These are phyloP conservation scores for Botia kubotai DNA, from an alignment of 2,797 vertebrate genomes.

Conservation along the genomic window DNA sequence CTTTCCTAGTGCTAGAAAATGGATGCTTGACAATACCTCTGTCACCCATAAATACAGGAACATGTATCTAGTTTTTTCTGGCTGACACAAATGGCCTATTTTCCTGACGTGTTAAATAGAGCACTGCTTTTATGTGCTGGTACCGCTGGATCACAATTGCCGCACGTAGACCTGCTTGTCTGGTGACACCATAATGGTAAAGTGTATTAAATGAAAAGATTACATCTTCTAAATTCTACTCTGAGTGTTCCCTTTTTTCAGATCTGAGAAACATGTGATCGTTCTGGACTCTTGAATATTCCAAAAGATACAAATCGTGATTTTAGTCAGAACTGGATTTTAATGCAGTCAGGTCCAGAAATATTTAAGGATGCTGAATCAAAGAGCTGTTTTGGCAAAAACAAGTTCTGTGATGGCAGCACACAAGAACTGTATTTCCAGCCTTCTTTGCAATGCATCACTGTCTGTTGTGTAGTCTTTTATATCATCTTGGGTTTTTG, in stretches of 20 bases:
- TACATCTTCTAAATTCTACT: background rate
- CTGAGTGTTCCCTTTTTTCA: background rate
- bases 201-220: constrained; percentile 4
- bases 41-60: constrained; percentile 1
- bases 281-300: background rate
- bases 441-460: background rate
- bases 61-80: constrained; percentile 29
- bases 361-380: background rate
- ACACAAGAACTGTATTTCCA: background rate
- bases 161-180: constrained; percentile 1
- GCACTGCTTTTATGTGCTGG: constrained; percentile 30
- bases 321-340: background rate
- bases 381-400: background rate
- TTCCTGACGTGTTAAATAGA: constrained; percentile 50
- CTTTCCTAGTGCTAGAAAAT: constrained; percentile 36
- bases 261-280: background rate
- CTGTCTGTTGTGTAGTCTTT: constrained; percentile 1
- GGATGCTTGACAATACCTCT: constrained; percentile 25
- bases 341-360: background rate
- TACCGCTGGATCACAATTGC: constrained; percentile 13
- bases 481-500: constrained; percentile 17
- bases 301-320: background rate
- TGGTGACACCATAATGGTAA: constrained; percentile 15
- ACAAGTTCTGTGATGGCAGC: background rate
- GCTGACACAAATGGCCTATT: constrained; percentile 52